These are phyloP conservation scores for Pterocles gutturalis DNA, from an alignment of 2,113 vertebrate species.

Conservation along the genomic window DNA sequence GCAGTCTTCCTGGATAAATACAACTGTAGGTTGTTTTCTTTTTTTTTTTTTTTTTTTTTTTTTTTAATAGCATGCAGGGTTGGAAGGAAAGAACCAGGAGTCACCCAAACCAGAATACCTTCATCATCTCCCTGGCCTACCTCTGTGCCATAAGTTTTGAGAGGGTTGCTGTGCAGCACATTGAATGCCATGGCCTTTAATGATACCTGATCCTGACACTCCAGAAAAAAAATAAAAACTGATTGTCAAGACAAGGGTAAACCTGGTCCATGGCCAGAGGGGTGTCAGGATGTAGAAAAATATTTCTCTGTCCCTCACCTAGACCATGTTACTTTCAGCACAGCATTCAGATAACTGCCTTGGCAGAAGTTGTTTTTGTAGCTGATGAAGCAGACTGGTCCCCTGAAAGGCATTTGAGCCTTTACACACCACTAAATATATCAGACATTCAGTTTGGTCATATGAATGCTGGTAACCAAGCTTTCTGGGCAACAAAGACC, in stretches of 20 bases:
- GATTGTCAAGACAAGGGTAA: neutral
- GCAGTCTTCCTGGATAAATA: constrained; percentile 16
- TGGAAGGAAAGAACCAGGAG: neutral
- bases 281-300: neutral
- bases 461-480: neutral
- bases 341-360: neutral
- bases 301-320: neutral
- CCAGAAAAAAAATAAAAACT: neutral
- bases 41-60: neutral
- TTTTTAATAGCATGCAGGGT: neutral
- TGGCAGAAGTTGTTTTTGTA: neutral
- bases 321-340: neutral
- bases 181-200: neutral
- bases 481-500: neutral
- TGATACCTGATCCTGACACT: neutral
- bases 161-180: neutral
- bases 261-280: neutral
- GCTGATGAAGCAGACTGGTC: neutral
- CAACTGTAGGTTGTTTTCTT: neutral
- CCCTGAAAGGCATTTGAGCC: neutral
- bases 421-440: neutral
- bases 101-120: neutral
- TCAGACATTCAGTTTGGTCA: neutral
- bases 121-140: neutral
- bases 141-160: neutral